Evolutionary conservation across 2,113 vertebrate genomes (phyloP).

Genomic region (Haliaeetus leucogaster): DNA sequence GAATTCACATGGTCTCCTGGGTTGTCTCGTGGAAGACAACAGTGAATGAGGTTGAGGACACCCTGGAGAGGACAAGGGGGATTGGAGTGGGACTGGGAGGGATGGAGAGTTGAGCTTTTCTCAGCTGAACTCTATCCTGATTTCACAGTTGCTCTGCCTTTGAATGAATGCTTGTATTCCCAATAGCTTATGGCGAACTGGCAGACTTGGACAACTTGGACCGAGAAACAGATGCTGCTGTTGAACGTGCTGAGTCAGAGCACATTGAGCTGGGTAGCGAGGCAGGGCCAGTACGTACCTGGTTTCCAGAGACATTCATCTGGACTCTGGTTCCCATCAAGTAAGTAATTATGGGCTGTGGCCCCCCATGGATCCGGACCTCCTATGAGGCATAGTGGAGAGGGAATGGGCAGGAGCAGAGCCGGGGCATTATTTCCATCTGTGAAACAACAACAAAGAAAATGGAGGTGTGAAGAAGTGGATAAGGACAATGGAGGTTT

Average conservation of each 20-base stretch:
- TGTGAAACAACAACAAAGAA: neutral
- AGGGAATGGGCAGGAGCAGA: neutral
- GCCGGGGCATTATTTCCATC: neutral
- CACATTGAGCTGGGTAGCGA: neutral
- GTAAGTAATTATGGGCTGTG: constrained; percentile 4
- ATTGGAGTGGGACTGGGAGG: neutral
- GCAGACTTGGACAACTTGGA: neutral
- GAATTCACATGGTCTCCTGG: neutral
- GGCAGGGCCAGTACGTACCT: neutral
- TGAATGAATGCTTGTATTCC: neutral
- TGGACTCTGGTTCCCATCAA: constrained; percentile 47
- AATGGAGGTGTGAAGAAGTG: neutral
- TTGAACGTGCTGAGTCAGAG: neutral
- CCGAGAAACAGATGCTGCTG: neutral
- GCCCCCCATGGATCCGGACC: neutral
- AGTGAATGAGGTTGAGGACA: neutral
- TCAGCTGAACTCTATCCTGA: neutral
- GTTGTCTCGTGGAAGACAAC: neutral
- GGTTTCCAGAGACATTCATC: constrained; percentile 66
- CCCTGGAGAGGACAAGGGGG: neutral
- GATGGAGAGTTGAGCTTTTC: neutral
- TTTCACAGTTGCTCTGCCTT: neutral
- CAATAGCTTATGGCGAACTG: neutral
- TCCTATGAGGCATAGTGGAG: neutral
- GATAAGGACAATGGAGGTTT: neutral